phyloP scores from a whole-genome alignment of 2,888 invertebrate species.

The Bellardia pandia region DNA sequence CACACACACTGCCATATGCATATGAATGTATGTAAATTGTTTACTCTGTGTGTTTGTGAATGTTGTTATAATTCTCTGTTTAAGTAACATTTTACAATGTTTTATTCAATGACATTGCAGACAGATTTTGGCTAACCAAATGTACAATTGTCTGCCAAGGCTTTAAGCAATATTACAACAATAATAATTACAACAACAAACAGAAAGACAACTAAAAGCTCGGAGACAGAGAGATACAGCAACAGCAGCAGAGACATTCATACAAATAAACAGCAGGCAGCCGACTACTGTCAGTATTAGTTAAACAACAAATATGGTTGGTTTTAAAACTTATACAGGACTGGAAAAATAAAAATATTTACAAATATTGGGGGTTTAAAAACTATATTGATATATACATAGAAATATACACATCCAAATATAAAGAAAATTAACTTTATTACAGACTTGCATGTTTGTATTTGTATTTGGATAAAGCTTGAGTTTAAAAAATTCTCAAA shows the following conservation, averaged over 20 bases:
- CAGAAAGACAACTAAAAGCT: conserved; percentile 37
- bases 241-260: conserved; percentile 41
- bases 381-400: background rate
- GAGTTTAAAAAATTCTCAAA: too few species aligned
- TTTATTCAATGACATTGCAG: conserved; percentile 70
- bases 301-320: conserved; percentile 64
- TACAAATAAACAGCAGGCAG: conserved; percentile 70
- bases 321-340: conserved; percentile 36
- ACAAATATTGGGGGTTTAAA: conserved; percentile 33
- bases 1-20: background rate
- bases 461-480: too few species aligned
- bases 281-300: conserved; percentile 69
- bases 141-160: conserved; percentile 72
- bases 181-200: conserved; percentile 36
- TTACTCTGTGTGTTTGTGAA: conserved; percentile 1
- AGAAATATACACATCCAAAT: background rate
- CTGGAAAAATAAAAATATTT: conserved; percentile 2
- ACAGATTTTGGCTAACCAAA: conserved; percentile 73
- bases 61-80: conserved; percentile 61
- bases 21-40: background rate
- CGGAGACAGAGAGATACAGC: conserved; percentile 25
- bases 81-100: conserved; percentile 66
- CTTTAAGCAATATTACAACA: conserved; percentile 66
- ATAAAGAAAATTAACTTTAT: background rate
- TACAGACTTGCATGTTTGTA: background rate